Percentiles rank a stretch among this genome's conserved stretches.
Evolutionary conservation across 1,140 invertebrate species (phyloP).

Genomic region (Akabosia matsudoensis): DNA sequence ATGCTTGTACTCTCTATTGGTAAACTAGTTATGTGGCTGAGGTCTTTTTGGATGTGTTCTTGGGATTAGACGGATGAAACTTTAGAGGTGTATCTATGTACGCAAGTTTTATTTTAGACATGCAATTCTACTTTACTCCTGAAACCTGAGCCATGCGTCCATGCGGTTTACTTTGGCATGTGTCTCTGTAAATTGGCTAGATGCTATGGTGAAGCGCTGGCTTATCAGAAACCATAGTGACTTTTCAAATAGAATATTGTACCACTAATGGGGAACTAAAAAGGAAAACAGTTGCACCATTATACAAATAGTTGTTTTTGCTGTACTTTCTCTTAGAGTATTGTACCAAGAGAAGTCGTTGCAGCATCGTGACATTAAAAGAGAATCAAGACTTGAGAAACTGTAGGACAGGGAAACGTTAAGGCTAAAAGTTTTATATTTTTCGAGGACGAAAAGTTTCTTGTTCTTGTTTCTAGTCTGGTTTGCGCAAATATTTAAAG

Average conservation of each 20-base stretch:
- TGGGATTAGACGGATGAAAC: too few species aligned
- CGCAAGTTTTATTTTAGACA: too few species aligned
- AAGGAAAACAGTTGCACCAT: not conserved
- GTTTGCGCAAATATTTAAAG: too few species aligned
- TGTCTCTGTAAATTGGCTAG: not conserved
- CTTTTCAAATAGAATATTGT: not conserved
- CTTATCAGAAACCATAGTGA: not conserved
- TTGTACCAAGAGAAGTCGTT: not conserved
- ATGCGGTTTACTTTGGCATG: too few species aligned
- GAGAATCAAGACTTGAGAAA: not conserved
- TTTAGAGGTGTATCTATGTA: too few species aligned
- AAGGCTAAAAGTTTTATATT: not conserved
- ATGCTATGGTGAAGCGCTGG: not conserved
- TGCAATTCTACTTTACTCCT: too few species aligned
- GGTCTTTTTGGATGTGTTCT: too few species aligned
- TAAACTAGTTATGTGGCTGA: too few species aligned
- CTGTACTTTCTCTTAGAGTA: not conserved
- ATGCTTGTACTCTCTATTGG: too few species aligned
- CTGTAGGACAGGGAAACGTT: not conserved
- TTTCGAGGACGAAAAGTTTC: not conserved
- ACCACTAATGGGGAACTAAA: not conserved
- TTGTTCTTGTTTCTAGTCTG: not conserved
- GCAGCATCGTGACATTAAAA: conserved; percentile 14
- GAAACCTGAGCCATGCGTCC: too few species aligned
- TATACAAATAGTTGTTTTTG: not conserved